Conservation (phyloP, 2,797 vertebrate species). For the Enoplosus armatus region DNA sequence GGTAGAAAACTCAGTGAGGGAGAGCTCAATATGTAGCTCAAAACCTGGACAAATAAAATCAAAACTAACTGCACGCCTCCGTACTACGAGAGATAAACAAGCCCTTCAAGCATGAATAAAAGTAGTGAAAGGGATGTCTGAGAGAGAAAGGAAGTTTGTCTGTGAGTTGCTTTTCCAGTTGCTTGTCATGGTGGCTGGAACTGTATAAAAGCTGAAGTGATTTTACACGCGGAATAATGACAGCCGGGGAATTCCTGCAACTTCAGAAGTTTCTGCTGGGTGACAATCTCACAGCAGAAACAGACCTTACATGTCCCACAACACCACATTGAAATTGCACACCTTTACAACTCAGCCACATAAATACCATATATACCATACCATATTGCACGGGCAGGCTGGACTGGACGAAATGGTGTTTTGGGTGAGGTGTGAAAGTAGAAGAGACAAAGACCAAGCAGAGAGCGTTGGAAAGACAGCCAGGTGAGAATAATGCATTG, state of each 20-base stretch:
- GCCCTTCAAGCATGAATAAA: constrained; percentile 19
- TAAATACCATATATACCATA: too few species aligned
- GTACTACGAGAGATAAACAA: constrained; percentile 9
- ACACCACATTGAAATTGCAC: constrained; percentile 39
- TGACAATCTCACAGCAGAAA: constrained; percentile 54
- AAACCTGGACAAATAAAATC: constrained; percentile 8
- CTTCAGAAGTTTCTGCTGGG: constrained; percentile 48
- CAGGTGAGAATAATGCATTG: constrained; percentile 62
- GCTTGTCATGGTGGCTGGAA: constrained; percentile 45
- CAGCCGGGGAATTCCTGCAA: constrained; percentile 54
- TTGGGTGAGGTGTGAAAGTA: constrained; percentile 49
- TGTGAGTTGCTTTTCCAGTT: constrained; percentile 37
- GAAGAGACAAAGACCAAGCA: constrained; percentile 29
- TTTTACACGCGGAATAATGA: constrained; percentile 51
- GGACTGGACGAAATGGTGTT: constrained; percentile 44
- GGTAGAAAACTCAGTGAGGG: neutral
- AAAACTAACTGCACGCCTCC: neutral
- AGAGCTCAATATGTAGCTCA: constrained; percentile 4
- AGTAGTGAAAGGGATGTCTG: constrained; percentile 15
- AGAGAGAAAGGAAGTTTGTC: constrained; percentile 1
- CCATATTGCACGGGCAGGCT: too few species aligned
- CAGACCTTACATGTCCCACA: constrained; percentile 35
- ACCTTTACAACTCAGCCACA: constrained; percentile 49
- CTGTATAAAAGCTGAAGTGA: constrained; percentile 38
- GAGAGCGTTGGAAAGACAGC: constrained; percentile 36